Base-by-base conservation (phyloP, 2,113 vertebrate genomes). In the Vireo altiloquus region DNA sequence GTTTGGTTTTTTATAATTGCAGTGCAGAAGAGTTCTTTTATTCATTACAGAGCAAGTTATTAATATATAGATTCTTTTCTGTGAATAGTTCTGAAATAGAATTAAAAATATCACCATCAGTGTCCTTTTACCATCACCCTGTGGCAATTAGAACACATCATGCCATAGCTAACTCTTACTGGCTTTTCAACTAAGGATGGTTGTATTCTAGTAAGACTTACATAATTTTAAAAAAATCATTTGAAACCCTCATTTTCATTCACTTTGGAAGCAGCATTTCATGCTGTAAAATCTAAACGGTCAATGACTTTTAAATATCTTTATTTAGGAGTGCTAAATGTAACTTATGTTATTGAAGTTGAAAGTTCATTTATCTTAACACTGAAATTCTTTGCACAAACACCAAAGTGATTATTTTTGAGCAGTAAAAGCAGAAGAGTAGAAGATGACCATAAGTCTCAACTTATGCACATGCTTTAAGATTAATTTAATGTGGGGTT, bases 1-100 rank as follows among this genome's bases (percentile, higher is more conserved):
- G 56, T 92, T 92, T 61, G 70, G 88, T 27, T 85, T 77, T 93
- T 75, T 89, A 21, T 90, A 94, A 81, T 78, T 81, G 77, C 40
- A 71, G 39, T 52, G 35, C 35, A 78, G 52, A 64, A 75, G 68
- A 64, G 16, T 57, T 93, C 49, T 50, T 83, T 68, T 85, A 28
- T 74, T 90, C 25, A 17, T 83, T 65, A 25, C 37, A 35, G 68
- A 65, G 30, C 60, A 37, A 39, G 7, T 63, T 88, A 66, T 22
- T 83, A 0, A 18, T 25, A 11, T 3, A 52, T 2, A 28, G 69
- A 56, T 69, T 66, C 12, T 22, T 60, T 83, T 44, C 76, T 82
- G 22, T 50, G 31, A 74, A 24, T 35, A 15, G 22, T 74, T 77
- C 63, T 82, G 60, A 68, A 59, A 57, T 42, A 24, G 33, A 72